phyloP scores from a whole-genome alignment of 2,113 vertebrate species.

The Elephas maximus region DNA sequence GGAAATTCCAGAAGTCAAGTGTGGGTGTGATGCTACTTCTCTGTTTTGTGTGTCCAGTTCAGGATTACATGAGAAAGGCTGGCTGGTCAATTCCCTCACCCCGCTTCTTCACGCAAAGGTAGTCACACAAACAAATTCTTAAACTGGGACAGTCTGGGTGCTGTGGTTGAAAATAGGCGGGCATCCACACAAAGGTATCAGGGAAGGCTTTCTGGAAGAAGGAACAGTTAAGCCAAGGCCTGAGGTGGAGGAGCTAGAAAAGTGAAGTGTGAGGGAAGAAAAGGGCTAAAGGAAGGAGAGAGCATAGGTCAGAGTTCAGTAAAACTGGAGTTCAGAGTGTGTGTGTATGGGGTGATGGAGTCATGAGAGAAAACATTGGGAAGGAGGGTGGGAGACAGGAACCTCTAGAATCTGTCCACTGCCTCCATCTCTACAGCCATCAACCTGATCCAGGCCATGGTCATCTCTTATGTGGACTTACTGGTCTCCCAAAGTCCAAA shows the following conservation, averaged over 20 bases:
- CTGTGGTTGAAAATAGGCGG: background rate
- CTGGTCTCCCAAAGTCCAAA: background rate
- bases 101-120: background rate
- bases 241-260: background rate
- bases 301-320: background rate
- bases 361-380: background rate
- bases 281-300: background rate
- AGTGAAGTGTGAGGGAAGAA: background rate
- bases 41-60: background rate
- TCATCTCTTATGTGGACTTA: background rate
- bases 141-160: background rate
- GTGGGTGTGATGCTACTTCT: background rate
- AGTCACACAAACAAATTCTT: background rate
- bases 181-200: background rate
- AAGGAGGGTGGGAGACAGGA: background rate
- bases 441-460: background rate
- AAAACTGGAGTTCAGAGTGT: background rate
- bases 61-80: background rate
- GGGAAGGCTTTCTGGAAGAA: constrained; percentile 1
- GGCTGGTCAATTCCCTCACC: background rate
- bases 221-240: background rate
- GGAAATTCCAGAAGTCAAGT: background rate
- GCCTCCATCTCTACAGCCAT: background rate
- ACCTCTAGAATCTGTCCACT: background rate
- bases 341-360: background rate